Percentiles rank a stretch among this genome's conserved stretches.
Evolutionary conservation across 23 tunicate species (phyloP).

Genomic region (Styela plicata): DNA sequence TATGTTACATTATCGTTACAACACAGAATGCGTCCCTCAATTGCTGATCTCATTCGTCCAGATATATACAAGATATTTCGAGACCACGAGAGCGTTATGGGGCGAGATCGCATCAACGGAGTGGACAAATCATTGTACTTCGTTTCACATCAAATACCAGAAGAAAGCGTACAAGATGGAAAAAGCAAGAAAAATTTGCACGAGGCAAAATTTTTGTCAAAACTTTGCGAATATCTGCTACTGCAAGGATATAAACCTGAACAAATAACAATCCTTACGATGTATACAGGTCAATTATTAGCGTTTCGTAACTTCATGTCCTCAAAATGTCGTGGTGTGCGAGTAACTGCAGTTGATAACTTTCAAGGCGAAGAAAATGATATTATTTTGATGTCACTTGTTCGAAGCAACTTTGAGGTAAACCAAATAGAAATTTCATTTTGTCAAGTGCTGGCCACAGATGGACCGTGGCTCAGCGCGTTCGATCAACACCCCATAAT

Average conservation of each 20-base stretch:
- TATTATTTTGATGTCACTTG: slow-evolving; percentile 74
- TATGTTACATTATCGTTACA: slow-evolving; percentile 39
- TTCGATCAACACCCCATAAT: too few relatives aligned
- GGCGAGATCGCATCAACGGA: slow-evolving; percentile 40
- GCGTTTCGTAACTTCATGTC: slow-evolving; percentile 55
- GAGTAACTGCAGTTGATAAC: slow-evolving; percentile 84
- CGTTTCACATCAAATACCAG: slow-evolving; percentile 44
- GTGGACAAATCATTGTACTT: slow-evolving; percentile 57
- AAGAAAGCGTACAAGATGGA: slow-evolving; percentile 51
- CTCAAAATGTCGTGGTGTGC: slow-evolving; percentile 30
- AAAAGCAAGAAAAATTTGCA: slow-evolving; percentile 64
- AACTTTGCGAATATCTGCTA: slow-evolving; percentile 53
- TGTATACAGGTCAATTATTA: slow-evolving; percentile 76
- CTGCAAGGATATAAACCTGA: slow-evolving; percentile 62
- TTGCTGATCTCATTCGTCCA: slow-evolving; percentile 66
- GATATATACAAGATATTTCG: slow-evolving; percentile 47
- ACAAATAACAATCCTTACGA: slow-evolving; percentile 67
- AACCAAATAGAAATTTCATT: too few relatives aligned
- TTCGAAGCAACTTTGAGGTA: slow-evolving; percentile 80
- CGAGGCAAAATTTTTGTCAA: slow-evolving; percentile 62
- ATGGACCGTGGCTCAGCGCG: too few relatives aligned
- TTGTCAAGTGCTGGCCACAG: too few relatives aligned
- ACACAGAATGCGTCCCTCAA: slow-evolving; percentile 83
- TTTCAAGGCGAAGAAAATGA: slow-evolving; percentile 96
- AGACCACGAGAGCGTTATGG: slow-evolving; percentile 53